Conservation (phyloP, 2,113 vertebrate genomes). For the Suncus etruscus region DNA sequence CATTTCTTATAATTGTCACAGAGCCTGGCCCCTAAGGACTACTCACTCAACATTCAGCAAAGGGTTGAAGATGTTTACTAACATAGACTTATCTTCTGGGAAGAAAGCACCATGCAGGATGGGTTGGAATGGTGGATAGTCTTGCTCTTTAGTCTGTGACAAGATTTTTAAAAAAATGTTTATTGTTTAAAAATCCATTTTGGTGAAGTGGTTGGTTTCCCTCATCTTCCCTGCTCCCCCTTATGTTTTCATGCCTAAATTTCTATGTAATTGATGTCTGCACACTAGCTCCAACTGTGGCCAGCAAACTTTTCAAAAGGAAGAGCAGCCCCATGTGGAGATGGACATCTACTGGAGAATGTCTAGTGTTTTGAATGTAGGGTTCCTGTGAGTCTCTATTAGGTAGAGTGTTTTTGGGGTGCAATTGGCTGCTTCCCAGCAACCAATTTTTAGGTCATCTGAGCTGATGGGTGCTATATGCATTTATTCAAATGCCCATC, state of each 20-base stretch:
- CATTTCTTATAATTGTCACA: not conserved
- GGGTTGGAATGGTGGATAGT: not conserved
- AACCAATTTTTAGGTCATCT: not conserved
- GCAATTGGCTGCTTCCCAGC: not conserved
- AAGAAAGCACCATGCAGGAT: slow-evolving; percentile 1
- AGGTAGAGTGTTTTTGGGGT: not conserved
- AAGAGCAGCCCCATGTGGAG: slow-evolving; percentile 45
- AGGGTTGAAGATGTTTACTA: not conserved
- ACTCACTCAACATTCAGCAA: not conserved
- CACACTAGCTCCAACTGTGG: slow-evolving; percentile 26
- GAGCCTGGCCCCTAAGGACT: not conserved
- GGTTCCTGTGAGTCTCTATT: not conserved
- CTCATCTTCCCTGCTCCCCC: not conserved
- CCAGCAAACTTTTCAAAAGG: slow-evolving; percentile 39
- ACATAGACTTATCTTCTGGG: not conserved
- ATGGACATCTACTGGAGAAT: not conserved
- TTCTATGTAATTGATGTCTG: slow-evolving; percentile 61
- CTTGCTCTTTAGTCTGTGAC: slow-evolving; percentile 61
- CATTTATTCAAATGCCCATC: not conserved
- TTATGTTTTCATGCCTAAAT: slow-evolving; percentile 58
- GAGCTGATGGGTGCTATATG: not conserved
- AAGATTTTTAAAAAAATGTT: slow-evolving; percentile 50
- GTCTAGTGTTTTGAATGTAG: not conserved
- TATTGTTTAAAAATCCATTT: slow-evolving; percentile 60
- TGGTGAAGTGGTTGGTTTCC: slow-evolving; percentile 30